Evolutionary conservation across 2,888 invertebrate species (phyloP).

Genomic region (Frankliniella intonsa): DNA sequence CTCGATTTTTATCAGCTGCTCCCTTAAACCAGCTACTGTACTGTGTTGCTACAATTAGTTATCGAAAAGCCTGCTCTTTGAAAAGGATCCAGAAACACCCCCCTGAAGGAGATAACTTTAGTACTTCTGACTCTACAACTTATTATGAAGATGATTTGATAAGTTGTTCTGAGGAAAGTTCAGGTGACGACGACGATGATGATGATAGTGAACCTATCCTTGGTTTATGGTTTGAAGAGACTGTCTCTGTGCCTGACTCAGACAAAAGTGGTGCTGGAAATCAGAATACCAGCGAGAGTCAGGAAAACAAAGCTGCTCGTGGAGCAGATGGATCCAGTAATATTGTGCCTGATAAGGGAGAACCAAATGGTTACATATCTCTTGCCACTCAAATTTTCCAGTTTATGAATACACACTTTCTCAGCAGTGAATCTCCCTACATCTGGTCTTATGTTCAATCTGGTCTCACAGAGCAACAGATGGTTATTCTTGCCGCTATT

Average conservation of each 20-base stretch:
- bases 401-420: slow-evolving; percentile 76
- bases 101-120: slow-evolving; percentile 77
- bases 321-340: slow-evolving; percentile 52
- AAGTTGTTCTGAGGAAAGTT: slow-evolving; percentile 85
- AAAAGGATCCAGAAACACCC: slow-evolving; percentile 78
- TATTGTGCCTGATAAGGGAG: slow-evolving; percentile 70
- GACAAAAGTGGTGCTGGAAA: slow-evolving; percentile 35
- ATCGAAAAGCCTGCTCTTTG: slow-evolving; percentile 82
- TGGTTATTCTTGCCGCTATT: slow-evolving; percentile 80
- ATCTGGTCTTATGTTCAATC: slow-evolving; percentile 63
- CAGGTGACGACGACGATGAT: slow-evolving; percentile 76
- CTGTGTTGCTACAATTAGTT: slow-evolving; percentile 81
- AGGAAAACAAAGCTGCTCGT: slow-evolving; percentile 50
- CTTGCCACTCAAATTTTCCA: slow-evolving; percentile 82
- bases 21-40: slow-evolving; percentile 79
- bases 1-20: slow-evolving; percentile 64
- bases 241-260: slow-evolving; percentile 71
- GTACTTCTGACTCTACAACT: slow-evolving; percentile 84
- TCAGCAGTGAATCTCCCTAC: slow-evolving; percentile 64
- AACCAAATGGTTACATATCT: slow-evolving; percentile 79
- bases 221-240: slow-evolving; percentile 93
- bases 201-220: slow-evolving; percentile 78
- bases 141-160: slow-evolving; percentile 88
- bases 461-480: slow-evolving; percentile 80
- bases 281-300: slow-evolving; percentile 47